Conservation (phyloP, 2,888 invertebrate species). For the Drosophila hamatofila region DNA sequence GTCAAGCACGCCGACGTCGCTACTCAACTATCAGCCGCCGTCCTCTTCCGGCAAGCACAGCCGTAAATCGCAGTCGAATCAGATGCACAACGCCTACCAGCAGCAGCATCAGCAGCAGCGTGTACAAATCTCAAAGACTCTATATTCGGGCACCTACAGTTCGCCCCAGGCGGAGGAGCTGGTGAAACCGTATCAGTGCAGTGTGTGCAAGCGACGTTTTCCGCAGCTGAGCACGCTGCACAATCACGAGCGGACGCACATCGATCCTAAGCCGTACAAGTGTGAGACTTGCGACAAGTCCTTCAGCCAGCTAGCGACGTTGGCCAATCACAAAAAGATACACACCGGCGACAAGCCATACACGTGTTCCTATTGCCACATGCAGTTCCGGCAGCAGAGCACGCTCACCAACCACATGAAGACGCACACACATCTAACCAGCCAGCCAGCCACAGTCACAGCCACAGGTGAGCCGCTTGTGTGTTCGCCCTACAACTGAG, state of each 20-base stretch:
- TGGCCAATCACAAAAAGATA: slow-evolving; percentile 83
- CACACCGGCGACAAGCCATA: slow-evolving; percentile 83
- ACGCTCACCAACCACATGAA: slow-evolving; percentile 83
- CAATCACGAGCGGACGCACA: slow-evolving; percentile 83
- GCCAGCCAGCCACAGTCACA: slow-evolving; percentile 70
- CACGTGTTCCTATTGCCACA: slow-evolving; percentile 83
- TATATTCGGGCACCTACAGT: slow-evolving; percentile 82
- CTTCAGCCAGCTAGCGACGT: slow-evolving; percentile 81
- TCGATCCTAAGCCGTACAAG: slow-evolving; percentile 83
- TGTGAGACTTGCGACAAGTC: slow-evolving; percentile 83
- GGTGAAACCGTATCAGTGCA: slow-evolving; percentile 83
- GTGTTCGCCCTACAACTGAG: slow-evolving; percentile 83
- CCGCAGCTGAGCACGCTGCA: slow-evolving; percentile 83
- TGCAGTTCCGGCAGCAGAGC: slow-evolving; percentile 84
- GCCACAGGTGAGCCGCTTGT: slow-evolving; percentile 81
- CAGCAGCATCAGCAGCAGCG: slow-evolving; percentile 76
- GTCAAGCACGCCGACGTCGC: slow-evolving; percentile 80
- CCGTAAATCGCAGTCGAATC: slow-evolving; percentile 69
- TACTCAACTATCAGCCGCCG: slow-evolving; percentile 81
- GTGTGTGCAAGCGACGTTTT: slow-evolving; percentile 82
- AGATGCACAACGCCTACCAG: slow-evolving; percentile 77
- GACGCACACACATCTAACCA: slow-evolving; percentile 81
- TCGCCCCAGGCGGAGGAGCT: slow-evolving; percentile 83
- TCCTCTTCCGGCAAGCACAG: slow-evolving; percentile 58
- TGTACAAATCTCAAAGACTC: slow-evolving; percentile 82